Evolutionary conservation across 2,888 invertebrate genomes (phyloP).

Genomic region (Trachelus troglodyta): DNA sequence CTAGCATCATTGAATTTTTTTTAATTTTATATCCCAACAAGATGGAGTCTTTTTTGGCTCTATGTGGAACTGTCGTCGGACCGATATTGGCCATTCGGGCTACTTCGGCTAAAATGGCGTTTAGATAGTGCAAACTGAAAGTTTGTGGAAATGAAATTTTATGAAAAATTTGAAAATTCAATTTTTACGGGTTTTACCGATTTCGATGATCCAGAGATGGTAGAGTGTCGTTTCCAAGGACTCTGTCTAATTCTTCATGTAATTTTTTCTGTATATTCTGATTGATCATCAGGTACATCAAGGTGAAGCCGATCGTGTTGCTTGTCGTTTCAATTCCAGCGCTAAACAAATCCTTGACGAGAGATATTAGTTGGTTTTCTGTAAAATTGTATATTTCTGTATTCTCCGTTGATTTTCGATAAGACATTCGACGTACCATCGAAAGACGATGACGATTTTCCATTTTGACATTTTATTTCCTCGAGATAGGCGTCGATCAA

Average conservation of each 20-base stretch:
- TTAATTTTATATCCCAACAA: constrained; percentile 31
- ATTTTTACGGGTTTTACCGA: constrained; percentile 19
- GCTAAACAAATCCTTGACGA: constrained; percentile 36
- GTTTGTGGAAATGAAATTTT: not conserved
- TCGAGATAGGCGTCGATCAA: constrained; percentile 56
- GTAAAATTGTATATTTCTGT: too few relatives aligned
- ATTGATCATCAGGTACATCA: constrained; percentile 42
- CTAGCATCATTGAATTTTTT: constrained; percentile 33
- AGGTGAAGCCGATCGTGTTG: constrained; percentile 33
- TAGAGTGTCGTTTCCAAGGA: constrained; percentile 40
- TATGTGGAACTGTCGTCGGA: constrained; percentile 37
- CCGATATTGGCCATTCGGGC: constrained; percentile 40
- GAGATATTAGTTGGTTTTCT: constrained; percentile 28
- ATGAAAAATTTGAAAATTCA: not conserved
- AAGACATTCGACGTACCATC: constrained; percentile 37
- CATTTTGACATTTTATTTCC: constrained; percentile 45
- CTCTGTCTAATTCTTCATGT: constrained; percentile 44
- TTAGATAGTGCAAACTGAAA: constrained; percentile 41
- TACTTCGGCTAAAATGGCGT: constrained; percentile 47
- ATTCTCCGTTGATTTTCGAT: constrained; percentile 7
- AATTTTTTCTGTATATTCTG: constrained; percentile 39
- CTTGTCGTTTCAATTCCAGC: constrained; percentile 42
- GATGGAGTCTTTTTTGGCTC: constrained; percentile 30
- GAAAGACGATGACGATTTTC: constrained; percentile 44
- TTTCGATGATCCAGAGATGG: constrained; percentile 38